A percentile compares a stretch with the other conserved stretches of the same genome.
Conservation (phyloP, 2,888 invertebrate species). For the Toxonevra muliebris region DNA sequence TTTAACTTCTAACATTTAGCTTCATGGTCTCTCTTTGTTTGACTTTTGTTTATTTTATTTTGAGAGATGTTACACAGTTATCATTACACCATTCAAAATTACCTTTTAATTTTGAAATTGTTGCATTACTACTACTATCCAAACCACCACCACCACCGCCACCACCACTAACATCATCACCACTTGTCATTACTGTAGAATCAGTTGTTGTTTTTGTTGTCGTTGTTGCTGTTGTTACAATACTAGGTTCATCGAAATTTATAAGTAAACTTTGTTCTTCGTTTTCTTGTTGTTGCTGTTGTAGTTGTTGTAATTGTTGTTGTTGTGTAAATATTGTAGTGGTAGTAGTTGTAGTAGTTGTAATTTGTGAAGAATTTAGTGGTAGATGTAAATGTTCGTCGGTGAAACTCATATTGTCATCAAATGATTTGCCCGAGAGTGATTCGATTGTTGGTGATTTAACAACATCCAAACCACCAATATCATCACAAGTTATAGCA, state of each 20-base stretch:
- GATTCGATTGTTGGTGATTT: slow-evolving; percentile 65
- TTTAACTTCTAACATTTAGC: neutral
- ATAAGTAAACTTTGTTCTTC: slow-evolving; percentile 12
- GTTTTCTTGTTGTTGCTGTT: slow-evolving; percentile 26
- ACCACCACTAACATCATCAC: slow-evolving; percentile 11
- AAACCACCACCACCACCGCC: slow-evolving; percentile 5
- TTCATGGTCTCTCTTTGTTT: neutral
- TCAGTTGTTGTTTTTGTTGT: slow-evolving; percentile 38
- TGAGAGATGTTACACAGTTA: neutral
- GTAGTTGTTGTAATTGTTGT: slow-evolving; percentile 39
- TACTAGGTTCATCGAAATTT: slow-evolving; percentile 7
- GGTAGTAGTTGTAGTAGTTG: slow-evolving; percentile 20
- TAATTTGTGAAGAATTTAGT: slow-evolving; percentile 12
- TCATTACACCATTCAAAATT: slow-evolving; percentile 34
- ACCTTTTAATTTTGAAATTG: slow-evolving; percentile 48
- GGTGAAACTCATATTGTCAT: slow-evolving; percentile 63
- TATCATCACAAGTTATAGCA: slow-evolving; percentile 64
- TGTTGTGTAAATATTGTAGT: slow-evolving; percentile 29
- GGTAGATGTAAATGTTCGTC: slow-evolving; percentile 51
- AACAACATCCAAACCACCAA: slow-evolving; percentile 61
- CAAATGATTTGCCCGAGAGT: slow-evolving; percentile 64
- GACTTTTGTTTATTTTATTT: neutral
- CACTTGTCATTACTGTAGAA: slow-evolving; percentile 38
- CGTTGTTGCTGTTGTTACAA: slow-evolving; percentile 38
- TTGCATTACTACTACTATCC: slow-evolving; percentile 13